A percentile compares a stretch with the other conserved stretches of the same genome.
These are phyloP conservation scores for Aegotheles bennettii DNA, from an alignment of 2,113 vertebrate genomes.

Conservation along the genomic window DNA sequence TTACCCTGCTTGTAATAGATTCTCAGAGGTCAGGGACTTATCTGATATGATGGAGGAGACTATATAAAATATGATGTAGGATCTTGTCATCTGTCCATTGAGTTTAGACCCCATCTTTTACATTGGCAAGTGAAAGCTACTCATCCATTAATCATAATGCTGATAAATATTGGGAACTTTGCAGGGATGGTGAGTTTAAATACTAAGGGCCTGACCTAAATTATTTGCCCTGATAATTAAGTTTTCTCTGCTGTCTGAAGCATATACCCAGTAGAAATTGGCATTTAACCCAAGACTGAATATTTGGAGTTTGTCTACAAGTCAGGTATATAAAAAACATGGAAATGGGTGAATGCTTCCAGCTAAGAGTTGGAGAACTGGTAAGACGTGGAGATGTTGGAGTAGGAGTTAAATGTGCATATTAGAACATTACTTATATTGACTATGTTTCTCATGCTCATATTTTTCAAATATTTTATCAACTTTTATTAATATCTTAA, in stretches of 20 bases:
- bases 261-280: not conserved
- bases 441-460: accelerated
- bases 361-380: not conserved
- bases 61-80: not conserved
- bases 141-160: not conserved
- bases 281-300: not conserved
- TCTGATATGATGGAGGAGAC: not conserved
- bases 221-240: not conserved
- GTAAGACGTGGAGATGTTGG: not conserved
- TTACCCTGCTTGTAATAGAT: not conserved
- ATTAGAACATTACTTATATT: not conserved
- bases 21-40: not conserved
- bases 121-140: not conserved
- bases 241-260: not conserved
- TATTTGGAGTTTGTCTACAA: not conserved
- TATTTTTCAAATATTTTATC: not conserved
- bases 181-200: not conserved
- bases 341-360: not conserved
- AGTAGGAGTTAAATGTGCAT: not conserved
- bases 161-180: not conserved
- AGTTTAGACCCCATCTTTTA: not conserved
- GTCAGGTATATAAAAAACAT: not conserved
- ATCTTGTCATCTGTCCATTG: not conserved
- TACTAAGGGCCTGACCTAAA: not conserved
- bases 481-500: not conserved